Conservation (phyloP, 2,113 vertebrate species). For the Bujurquina vittata region DNA sequence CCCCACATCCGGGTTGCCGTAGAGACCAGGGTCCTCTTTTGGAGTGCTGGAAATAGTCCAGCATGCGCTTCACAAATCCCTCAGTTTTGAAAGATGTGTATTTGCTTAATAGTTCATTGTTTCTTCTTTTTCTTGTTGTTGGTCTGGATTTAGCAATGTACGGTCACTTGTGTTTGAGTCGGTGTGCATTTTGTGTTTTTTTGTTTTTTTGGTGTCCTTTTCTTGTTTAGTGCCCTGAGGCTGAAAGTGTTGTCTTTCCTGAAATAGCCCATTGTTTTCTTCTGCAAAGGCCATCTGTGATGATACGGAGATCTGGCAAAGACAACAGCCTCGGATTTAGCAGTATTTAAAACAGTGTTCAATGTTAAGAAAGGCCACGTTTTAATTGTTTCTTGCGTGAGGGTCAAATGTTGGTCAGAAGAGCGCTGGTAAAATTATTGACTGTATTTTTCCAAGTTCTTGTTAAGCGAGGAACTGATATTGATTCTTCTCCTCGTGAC, state of each 20-base stretch:
- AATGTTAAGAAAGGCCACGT: not conserved
- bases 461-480: not conserved
- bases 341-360: not conserved
- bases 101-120: not conserved
- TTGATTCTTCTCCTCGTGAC: conserved; percentile 12
- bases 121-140: not conserved
- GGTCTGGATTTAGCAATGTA: not conserved
- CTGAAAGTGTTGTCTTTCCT: conserved; percentile 29
- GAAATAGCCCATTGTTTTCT: conserved; percentile 46
- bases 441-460: conserved; percentile 6
- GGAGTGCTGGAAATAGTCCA: conserved; percentile 34
- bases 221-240: conserved; percentile 44
- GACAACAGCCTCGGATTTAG: not conserved
- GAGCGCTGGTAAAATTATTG: not conserved
- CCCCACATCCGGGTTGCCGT: conserved; percentile 65
- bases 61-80: conserved; percentile 27
- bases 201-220: conserved; percentile 11
- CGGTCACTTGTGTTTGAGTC: not conserved
- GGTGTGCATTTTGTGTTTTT: not conserved
- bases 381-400: conserved; percentile 19
- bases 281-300: conserved; percentile 54
- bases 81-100: conserved; percentile 9
- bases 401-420: conserved; percentile 14
- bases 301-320: not conserved
- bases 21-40: conserved; percentile 52